Evolutionary conservation across 2,888 invertebrate genomes (phyloP).

Genomic region (Hemistola chrysoprasaria): DNA sequence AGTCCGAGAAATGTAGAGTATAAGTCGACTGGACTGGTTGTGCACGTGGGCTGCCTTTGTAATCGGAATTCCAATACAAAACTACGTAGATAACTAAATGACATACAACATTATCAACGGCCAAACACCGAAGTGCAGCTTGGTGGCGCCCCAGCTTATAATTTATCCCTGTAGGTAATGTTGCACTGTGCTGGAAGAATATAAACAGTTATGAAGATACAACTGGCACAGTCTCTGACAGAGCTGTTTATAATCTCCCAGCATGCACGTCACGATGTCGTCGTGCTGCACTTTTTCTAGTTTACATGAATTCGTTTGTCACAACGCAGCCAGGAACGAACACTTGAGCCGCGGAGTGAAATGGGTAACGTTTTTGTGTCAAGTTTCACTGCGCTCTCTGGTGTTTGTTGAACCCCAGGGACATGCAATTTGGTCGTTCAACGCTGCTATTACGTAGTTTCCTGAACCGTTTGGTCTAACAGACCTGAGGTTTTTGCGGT

Average conservation of each 20-base stretch:
- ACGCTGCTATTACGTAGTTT: conserved; percentile 40
- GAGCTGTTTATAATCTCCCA: conserved; percentile 56
- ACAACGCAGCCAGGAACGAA: conserved; percentile 39
- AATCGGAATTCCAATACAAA: conserved; percentile 58
- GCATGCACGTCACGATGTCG: conserved; percentile 64
- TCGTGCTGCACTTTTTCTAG: conserved; percentile 48
- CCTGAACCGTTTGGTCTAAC: conserved; percentile 37
- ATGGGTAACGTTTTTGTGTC: conserved; percentile 59
- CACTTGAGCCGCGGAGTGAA: conserved; percentile 57
- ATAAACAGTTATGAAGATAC: no score
- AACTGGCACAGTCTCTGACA: conserved; percentile 28
- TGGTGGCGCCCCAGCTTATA: no score
- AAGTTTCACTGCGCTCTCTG: conserved; percentile 43
- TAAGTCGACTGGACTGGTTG: conserved; percentile 38
- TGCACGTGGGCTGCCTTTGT: conserved; percentile 60
- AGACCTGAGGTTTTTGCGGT: conserved; percentile 43
- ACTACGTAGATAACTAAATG: conserved; percentile 32
- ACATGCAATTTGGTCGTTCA: conserved; percentile 45
- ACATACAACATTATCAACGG: no score
- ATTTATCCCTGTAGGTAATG: no score
- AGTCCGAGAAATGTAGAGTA: conserved; percentile 45
- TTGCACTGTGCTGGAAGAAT: no score
- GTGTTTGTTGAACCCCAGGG: conserved; percentile 36
- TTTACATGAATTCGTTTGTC: conserved; percentile 50
- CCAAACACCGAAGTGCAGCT: no score